Percentiles rank a stretch among this genome's conserved stretches.
phyloP scores from a whole-genome alignment of 2,888 invertebrate species.

The Temnothorax unifasciatus region DNA sequence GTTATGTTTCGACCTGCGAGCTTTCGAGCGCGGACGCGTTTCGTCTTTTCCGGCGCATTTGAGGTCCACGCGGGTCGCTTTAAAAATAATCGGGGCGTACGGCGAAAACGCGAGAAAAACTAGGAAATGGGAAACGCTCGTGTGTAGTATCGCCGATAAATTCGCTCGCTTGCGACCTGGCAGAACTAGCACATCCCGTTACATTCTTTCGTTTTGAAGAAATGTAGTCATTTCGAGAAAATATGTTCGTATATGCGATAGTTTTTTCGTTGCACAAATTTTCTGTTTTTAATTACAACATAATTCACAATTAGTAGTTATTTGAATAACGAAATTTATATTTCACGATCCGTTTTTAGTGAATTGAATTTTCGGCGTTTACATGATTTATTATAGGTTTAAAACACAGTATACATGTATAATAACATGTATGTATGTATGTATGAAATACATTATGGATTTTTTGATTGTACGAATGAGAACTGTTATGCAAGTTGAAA shows the following conservation, averaged over 20 bases:
- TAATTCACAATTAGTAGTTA: background rate
- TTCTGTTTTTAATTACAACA: background rate
- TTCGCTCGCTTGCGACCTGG: slow-evolving; percentile 22
- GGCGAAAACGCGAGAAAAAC: slow-evolving; percentile 37
- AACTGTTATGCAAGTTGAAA: slow-evolving; percentile 25
- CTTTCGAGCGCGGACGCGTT: slow-evolving; percentile 60
- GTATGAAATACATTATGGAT: background rate
- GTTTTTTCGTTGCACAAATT: background rate
- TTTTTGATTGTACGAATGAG: slow-evolving; percentile 1
- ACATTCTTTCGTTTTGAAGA: background rate
- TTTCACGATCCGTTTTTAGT: background rate
- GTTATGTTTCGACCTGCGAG: slow-evolving; percentile 80
- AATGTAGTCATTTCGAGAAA: background rate
- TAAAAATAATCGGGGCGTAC: slow-evolving; percentile 51
- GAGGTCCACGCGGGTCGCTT: slow-evolving; percentile 32
- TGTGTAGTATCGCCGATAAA: slow-evolving; percentile 28
- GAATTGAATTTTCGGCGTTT: background rate
- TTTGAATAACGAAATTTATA: background rate
- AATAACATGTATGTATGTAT: background rate
- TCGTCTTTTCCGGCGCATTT: slow-evolving; percentile 59
- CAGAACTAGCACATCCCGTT: slow-evolving; percentile 10
- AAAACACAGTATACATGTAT: background rate
- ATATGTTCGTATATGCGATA: background rate
- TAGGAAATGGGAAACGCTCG: slow-evolving; percentile 38
- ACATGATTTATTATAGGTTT: background rate